A percentile compares a stretch with the other conserved stretches of the same genome.
Evolutionary conservation across 2,797 vertebrate species (phyloP).

Genomic region (Anabas testudineus): DNA sequence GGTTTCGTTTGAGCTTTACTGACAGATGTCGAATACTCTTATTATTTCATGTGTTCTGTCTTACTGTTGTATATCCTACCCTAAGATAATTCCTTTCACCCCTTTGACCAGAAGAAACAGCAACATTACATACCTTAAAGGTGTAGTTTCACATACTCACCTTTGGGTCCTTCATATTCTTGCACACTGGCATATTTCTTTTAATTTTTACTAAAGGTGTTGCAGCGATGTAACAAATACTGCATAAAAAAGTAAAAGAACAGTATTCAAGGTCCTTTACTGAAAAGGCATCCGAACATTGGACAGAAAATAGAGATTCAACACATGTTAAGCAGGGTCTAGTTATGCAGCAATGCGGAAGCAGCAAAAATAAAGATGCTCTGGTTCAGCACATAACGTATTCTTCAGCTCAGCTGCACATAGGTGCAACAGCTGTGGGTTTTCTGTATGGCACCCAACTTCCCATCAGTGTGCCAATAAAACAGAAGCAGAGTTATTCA

Average conservation of each 20-base stretch:
- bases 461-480: slow-evolving; percentile 23
- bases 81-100: slow-evolving; percentile 82
- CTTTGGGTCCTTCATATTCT: slow-evolving; percentile 7
- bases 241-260: background rate
- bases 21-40: slow-evolving; percentile 50
- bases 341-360: background rate
- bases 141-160: slow-evolving; percentile 73
- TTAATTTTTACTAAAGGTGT: too few species aligned
- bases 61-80: slow-evolving; percentile 78
- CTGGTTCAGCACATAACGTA: slow-evolving; percentile 22
- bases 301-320: too few species aligned
- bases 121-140: slow-evolving; percentile 84
- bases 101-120: slow-evolving; percentile 80
- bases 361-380: slow-evolving; percentile 19
- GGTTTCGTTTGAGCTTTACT: slow-evolving; percentile 40
- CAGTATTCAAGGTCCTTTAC: too few species aligned
- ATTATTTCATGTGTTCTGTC: slow-evolving; percentile 68
- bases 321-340: too few species aligned
- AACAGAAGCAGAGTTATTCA: slow-evolving; percentile 33
- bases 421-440: slow-evolving; percentile 10
- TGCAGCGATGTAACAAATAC: background rate
- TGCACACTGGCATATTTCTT: too few species aligned
- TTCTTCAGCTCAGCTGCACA: slow-evolving; percentile 15
- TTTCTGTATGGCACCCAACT: slow-evolving; percentile 21
- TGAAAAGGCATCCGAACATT: too few species aligned